A percentile compares a stretch with the other conserved stretches of the same genome.
Conservation (phyloP, 2,888 invertebrate species). For the Morpho helenor region DNA sequence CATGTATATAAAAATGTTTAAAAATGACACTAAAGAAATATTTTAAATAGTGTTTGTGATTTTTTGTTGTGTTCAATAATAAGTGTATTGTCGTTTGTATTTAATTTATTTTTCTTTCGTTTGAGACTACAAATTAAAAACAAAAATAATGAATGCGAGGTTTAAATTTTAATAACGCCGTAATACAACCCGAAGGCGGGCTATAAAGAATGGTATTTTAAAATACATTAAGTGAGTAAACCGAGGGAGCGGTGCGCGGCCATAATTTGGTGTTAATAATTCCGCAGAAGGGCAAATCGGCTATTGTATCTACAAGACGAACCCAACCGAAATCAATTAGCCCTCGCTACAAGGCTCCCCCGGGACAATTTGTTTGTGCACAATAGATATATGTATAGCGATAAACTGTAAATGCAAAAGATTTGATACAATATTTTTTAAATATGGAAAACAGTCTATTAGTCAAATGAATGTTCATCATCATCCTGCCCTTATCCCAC, state of each 20-base stretch:
- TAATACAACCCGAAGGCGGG: constrained; percentile 24
- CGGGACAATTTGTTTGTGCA: constrained; percentile 51
- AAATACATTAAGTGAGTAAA: constrained; percentile 58
- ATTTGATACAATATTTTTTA: too few species aligned
- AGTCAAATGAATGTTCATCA: too few species aligned
- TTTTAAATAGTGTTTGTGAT: too few species aligned
- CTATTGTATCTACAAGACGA: constrained; percentile 35
- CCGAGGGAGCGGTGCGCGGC: constrained; percentile 37
- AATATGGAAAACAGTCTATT: too few species aligned
- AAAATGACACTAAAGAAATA: too few species aligned
- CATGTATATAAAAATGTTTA: too few species aligned
- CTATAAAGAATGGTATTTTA: constrained; percentile 26
- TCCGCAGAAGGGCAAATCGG: constrained; percentile 46
- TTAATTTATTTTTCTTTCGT: too few species aligned
- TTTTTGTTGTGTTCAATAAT: too few species aligned
- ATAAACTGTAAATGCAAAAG: too few species aligned
- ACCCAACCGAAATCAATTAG: constrained; percentile 58
- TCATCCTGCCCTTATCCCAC: too few species aligned
- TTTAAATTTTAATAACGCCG: constrained; percentile 17
- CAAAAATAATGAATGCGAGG: constrained; percentile 2
- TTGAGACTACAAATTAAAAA: too few species aligned
- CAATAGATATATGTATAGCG: constrained; percentile 1
- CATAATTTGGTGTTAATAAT: constrained; percentile 66
- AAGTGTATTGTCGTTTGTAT: too few species aligned
- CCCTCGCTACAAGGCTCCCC: constrained; percentile 43